A percentile compares a stretch with the other conserved stretches of the same genome.
These are phyloP conservation scores for Amitus sp. DNA, from an alignment of 2,888 invertebrate species.

Conservation along the genomic window DNA sequence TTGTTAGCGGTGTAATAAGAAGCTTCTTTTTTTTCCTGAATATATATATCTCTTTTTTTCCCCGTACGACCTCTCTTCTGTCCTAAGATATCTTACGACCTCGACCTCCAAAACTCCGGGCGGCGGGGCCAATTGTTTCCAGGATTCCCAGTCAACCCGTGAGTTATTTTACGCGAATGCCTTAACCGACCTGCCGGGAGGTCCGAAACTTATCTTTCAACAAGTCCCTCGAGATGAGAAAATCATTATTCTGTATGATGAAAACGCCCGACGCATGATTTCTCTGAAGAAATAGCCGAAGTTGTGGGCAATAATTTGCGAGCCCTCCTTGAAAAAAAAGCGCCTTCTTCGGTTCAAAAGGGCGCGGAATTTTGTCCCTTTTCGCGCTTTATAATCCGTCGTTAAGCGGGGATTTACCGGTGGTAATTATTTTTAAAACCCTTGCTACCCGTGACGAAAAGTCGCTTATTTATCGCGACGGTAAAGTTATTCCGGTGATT, in stretches of 20 bases:
- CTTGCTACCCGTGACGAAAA: neutral
- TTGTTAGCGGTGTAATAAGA: slow-evolving; percentile 37
- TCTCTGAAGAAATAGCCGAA: too few species aligned
- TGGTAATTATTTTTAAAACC: neutral
- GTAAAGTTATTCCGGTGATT: too few species aligned
- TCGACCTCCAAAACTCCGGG: slow-evolving; percentile 13
- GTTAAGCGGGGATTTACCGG: too few species aligned
- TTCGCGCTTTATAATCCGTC: too few species aligned
- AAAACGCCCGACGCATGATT: neutral
- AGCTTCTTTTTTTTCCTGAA: slow-evolving; percentile 9
- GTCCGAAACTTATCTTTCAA: slow-evolving; percentile 28
- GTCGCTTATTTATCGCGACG: neutral
- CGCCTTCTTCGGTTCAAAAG: too few species aligned
- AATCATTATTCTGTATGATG: slow-evolving; percentile 1
- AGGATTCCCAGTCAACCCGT: slow-evolving; percentile 23
- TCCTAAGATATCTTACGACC: slow-evolving; percentile 8
- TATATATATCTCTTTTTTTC: too few species aligned
- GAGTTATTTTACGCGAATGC: slow-evolving; percentile 47
- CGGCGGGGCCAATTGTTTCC: slow-evolving; percentile 40
- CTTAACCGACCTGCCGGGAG: slow-evolving; percentile 38
- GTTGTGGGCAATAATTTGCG: too few species aligned
- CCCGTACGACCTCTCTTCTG: slow-evolving; percentile 4
- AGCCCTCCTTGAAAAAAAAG: too few species aligned
- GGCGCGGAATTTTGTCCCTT: too few species aligned
- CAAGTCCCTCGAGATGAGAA: slow-evolving; percentile 1